Base-by-base conservation (phyloP, 2,113 vertebrate species). In the Phylloscopus trochilus region DNA sequence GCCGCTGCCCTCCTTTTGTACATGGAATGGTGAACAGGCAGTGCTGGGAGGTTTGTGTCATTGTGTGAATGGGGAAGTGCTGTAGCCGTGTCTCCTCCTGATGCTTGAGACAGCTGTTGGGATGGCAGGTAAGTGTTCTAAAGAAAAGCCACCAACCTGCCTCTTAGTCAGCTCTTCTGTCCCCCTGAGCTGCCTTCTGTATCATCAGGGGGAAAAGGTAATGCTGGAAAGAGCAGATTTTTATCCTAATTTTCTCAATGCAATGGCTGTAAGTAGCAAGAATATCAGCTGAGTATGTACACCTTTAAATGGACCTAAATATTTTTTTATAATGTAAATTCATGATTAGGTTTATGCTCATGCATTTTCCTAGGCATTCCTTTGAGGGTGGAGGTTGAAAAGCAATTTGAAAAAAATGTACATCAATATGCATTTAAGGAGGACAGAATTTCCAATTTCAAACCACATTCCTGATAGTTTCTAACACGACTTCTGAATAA, bases 11-110 rank as follows among this genome's bases (percentile, higher is more conserved):
- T 35, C 3, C 1, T 6, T 21, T 49, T 30, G 3, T 1, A 12
- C 18, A 2, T 8, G n/a, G 28, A 3, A 11, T 0, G 0, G 56
- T 1, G 7, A 22, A 3, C 21, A 22, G 21, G 44, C 1, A 1
- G 13, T 5, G 9, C 4, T 33, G 23, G 24, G 7, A 43, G 5
- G 6, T 26, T 37, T 52, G 35, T 52, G 35, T 11, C 7, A 31
- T 6, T 0, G 0, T 9, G 13, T 6, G 10, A 12, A 1, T 1
- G 7, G 9, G 18, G 10, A 9, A 6, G 5, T 10, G 14, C 17
- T 9, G 18, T 6, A 31, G 51, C 11, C 20, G 0, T 0, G 37
- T 33, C 20, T 33, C 11, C 18, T 44, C 12, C 28, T 44, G 6
- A 11, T 3, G n/a, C 13, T 2, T 2, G 23, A 35, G 10, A 33